phyloP scores from a whole-genome alignment of 1,140 invertebrate genomes.

The Bicyclus anynana region DNA sequence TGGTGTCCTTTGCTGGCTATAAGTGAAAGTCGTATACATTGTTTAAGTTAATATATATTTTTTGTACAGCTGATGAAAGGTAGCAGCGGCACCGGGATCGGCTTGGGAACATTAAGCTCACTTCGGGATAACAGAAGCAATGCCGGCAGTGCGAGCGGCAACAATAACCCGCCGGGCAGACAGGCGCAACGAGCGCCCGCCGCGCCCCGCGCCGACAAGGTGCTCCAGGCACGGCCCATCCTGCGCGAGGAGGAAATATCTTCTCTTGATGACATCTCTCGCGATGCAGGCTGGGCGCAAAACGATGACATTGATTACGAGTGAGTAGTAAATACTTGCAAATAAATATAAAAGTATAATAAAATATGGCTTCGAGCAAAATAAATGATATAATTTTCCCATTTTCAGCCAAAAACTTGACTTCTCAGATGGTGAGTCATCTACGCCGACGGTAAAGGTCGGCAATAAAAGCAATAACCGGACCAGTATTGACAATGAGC shows the following conservation, averaged over 20 bases:
- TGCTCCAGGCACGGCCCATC: conserved; percentile 82
- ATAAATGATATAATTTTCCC: no score
- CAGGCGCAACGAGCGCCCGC: conserved; percentile 45
- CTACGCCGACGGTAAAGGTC: conserved; percentile 54
- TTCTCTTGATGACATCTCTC: conserved; percentile 93
- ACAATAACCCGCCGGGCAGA: conserved; percentile 31
- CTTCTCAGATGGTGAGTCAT: conserved; percentile 94
- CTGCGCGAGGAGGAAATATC: conserved; percentile 95
- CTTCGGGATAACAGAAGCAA: conserved; percentile 47
- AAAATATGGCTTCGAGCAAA: no score
- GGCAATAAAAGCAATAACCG: conserved; percentile 61
- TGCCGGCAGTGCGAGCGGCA: conserved; percentile 35
- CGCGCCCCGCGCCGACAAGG: conserved; percentile 62
- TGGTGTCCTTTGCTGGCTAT: no score
- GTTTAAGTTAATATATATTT: conserved; percentile 13
- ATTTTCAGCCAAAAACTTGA: conserved; percentile 89
- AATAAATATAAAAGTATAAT: no score
- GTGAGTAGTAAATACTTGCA: conserved; percentile 61
- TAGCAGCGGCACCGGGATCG: conserved; percentile 67
- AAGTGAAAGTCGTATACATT: neutral
- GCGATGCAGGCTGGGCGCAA: conserved; percentile 93
- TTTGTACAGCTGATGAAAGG: conserved; percentile 62
- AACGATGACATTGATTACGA: conserved; percentile 97
- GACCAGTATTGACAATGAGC: conserved; percentile 53
- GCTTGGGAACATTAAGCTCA: conserved; percentile 57